Evolutionary conservation across 1,140 invertebrate genomes (phyloP).

Genomic region (Drosophila kikkawai): DNA sequence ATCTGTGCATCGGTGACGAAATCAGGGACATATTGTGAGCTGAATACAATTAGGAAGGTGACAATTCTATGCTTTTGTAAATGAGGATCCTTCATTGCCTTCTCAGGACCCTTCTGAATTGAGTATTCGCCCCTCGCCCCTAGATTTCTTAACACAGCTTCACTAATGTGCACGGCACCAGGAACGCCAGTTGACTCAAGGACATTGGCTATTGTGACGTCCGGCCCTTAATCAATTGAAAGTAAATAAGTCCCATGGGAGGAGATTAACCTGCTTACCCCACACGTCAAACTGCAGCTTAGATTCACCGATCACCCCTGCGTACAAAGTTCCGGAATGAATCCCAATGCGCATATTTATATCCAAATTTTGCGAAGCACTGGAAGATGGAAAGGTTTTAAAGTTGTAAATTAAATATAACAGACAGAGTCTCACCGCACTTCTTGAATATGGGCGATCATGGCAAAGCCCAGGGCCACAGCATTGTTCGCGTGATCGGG

Average conservation of each 20-base stretch:
- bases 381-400: conserved; percentile 49
- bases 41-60: conserved; percentile 88
- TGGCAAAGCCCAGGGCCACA: conserved; percentile 93
- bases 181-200: conserved; percentile 97
- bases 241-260: too few relatives aligned
- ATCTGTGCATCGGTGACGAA: too few relatives aligned
- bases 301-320: conserved; percentile 94
- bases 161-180: conserved; percentile 94
- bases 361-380: conserved; percentile 89
- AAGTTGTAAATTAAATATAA: neutral
- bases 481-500: conserved; percentile 93
- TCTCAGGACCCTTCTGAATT: conserved; percentile 87
- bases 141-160: conserved; percentile 90
- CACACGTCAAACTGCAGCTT: conserved; percentile 99
- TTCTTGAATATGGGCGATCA: conserved; percentile 94
- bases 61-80: conserved; percentile 89
- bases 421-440: conserved; percentile 86
- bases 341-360: conserved; percentile 99
- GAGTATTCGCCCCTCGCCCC: conserved; percentile 81
- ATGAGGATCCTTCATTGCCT: conserved; percentile 87
- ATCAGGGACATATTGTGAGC: too few relatives aligned
- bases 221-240: conserved; percentile 78
- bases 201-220: conserved; percentile 96
- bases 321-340: conserved; percentile 95
- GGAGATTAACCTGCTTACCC: conserved; percentile 86